Percentiles rank a stretch among this genome's conserved stretches.
Evolutionary conservation across 1,140 invertebrate species (phyloP).

Genomic region (Aphis gossypii): DNA sequence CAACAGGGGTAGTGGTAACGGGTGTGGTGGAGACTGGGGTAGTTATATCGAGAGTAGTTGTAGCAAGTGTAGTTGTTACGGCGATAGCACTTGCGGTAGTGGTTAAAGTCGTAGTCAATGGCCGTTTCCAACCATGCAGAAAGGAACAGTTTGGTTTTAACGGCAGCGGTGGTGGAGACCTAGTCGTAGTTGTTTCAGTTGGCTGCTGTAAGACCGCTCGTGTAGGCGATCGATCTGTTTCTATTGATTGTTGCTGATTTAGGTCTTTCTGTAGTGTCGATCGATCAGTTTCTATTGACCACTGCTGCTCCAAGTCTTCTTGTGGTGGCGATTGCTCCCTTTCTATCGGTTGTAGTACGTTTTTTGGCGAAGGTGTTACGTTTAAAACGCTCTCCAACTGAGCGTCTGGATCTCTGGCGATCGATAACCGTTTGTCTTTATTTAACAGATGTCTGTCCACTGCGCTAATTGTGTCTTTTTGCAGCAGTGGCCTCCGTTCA

Average conservation of each 20-base stretch:
- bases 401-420: constrained; percentile 42
- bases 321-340: not conserved
- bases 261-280: not conserved
- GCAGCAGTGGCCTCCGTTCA: not conserved
- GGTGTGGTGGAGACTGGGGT: not conserved
- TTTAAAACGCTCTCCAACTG: constrained; percentile 42
- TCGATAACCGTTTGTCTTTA: constrained; percentile 37
- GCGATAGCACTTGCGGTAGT: not conserved
- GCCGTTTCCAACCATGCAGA: not conserved
- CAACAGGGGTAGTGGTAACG: not conserved
- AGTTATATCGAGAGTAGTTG: not conserved
- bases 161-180: not conserved
- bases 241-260: not conserved
- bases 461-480: not conserved
- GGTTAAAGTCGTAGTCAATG: not conserved
- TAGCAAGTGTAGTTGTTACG: not conserved
- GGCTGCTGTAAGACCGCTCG: not conserved
- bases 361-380: not conserved
- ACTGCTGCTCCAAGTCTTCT: not conserved
- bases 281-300: not conserved
- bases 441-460: not conserved
- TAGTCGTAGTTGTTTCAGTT: not conserved
- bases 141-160: constrained; percentile 40
- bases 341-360: not conserved
- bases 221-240: not conserved